Conservation (phyloP, 2,888 invertebrate species). For the Deilephila porcellus region DNA sequence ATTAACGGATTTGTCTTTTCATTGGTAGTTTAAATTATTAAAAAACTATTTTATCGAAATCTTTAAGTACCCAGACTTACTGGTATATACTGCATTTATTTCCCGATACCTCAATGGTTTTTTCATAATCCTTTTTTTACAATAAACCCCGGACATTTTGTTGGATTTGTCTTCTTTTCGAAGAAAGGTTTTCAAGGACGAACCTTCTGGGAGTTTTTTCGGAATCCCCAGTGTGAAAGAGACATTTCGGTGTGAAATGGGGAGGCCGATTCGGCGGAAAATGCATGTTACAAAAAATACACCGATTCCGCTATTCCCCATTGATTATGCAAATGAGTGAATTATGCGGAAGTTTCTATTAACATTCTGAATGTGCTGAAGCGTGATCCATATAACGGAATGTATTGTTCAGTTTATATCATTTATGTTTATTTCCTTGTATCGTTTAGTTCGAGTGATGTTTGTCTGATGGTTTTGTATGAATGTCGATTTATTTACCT, state of each 20-base stretch:
- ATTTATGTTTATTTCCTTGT: background rate
- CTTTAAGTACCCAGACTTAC: too few relatives aligned
- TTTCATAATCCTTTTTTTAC: background rate
- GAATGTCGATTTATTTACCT: too few relatives aligned
- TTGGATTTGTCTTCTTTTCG: background rate
- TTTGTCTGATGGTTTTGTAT: background rate
- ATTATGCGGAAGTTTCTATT: conserved; percentile 17
- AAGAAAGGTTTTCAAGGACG: conserved; percentile 26
- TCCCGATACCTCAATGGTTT: background rate
- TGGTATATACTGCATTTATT: background rate
- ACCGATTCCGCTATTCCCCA: conserved; percentile 12
- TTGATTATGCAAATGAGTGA: conserved; percentile 24
- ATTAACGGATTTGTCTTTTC: background rate
- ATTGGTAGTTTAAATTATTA: too few relatives aligned
- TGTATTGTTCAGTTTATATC: background rate
- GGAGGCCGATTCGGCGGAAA: conserved; percentile 31
- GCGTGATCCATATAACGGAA: background rate
- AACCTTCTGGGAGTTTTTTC: conserved; percentile 4
- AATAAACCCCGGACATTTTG: background rate
- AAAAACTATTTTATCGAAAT: too few relatives aligned
- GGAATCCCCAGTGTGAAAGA: background rate
- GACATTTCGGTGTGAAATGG: conserved; percentile 10
- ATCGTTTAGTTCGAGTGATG: background rate
- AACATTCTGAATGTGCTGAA: background rate
- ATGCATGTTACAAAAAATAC: conserved; percentile 34